phyloP scores from a whole-genome alignment of 2,113 vertebrate species.

The Typhlomys cinereus region DNA sequence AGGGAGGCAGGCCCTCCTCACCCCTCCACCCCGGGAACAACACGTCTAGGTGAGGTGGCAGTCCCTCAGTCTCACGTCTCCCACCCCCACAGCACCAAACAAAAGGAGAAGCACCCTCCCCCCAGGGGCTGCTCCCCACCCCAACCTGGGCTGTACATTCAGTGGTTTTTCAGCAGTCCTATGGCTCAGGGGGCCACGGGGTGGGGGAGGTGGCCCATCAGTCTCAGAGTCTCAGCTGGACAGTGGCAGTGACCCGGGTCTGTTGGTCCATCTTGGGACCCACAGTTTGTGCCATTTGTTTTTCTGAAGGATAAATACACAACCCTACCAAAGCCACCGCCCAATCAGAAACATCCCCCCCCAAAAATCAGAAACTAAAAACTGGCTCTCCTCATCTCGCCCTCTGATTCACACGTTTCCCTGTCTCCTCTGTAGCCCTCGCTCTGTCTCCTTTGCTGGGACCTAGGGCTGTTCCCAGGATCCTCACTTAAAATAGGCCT shows the following conservation, averaged over 20 bases:
- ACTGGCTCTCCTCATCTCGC: constrained; percentile 78
- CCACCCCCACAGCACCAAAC: constrained; percentile 69
- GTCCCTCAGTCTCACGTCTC: constrained; percentile 53
- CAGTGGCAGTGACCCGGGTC: constrained; percentile 77
- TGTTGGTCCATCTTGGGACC: constrained; percentile 66
- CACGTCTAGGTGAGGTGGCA: constrained; percentile 64
- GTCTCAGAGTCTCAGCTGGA: constrained; percentile 70
- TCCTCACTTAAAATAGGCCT: constrained; percentile 82
- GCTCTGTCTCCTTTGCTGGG: constrained; percentile 75
- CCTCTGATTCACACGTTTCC: constrained; percentile 65
- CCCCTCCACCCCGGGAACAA: constrained; percentile 75
- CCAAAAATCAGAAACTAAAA: constrained; percentile 78
- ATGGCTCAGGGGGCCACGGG: constrained; percentile 85
- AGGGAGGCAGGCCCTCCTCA: constrained; percentile 65
- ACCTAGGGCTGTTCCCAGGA: constrained; percentile 75
- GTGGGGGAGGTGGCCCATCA: constrained; percentile 71
- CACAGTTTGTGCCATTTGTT: constrained; percentile 85
- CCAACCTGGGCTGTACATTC: constrained; percentile 85
- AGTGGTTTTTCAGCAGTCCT: constrained; percentile 86
- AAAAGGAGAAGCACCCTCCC: constrained; percentile 72
- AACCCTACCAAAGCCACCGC: constrained; percentile 70
- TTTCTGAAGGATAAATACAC: constrained; percentile 67
- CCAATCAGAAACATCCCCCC: constrained; percentile 72
- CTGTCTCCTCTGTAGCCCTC: constrained; percentile 74
- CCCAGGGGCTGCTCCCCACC: constrained; percentile 72